Base-by-base conservation (phyloP, 2,797 vertebrate genomes). In the Macrochelys suwanniensis region DNA sequence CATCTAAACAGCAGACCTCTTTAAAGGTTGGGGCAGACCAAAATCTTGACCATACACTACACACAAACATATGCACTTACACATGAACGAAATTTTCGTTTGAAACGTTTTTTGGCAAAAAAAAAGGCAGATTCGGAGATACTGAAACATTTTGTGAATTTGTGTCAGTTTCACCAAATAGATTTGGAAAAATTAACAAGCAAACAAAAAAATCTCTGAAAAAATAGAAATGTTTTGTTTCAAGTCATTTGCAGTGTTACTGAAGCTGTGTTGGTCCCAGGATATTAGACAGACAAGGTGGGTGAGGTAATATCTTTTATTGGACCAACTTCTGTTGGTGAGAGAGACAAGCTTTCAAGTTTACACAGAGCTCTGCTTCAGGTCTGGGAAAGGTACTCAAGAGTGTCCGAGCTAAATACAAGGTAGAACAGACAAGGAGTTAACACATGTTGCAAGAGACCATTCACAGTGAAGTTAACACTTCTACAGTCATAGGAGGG, bases 1-100 rank as follows among this genome's bases (percentile, higher is more conserved):
- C 19, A 71, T 0, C 1, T 2, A 0, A 2, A 13, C 76, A 23
- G 61, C 51, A 92, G 77, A 65, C 15, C 6, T 33, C 59, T 31
- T 65, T n/a, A 65, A 17, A 83, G 19, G 85, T 21, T 77, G 79
- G 9, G 5, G 65, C 25, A 68, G 26, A 74, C 21, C 81, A 80
- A 49, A 71, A 31, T 53, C 21, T 68, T 12, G 16, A 12, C 6
- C 8, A 5, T 68, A 7, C 25, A 17, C 49, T 82, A 88, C 61
- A 85, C 83, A 82, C 6, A 11, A 25, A 37, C 33, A 68, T 68
- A 17, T 68, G 61, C 16, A 19, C 61, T 9, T n/a, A 16, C 33
- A 68, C 16, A 68, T n/a, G 16, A n/a, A 33, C 33, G 4, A 37
- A 21, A 19, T 19, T n/a, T 68, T 68, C 4, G 17, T 68, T 33